Conservation (phyloP, 1,140 invertebrate genomes). For the roundworm (Caenorhabditis elegans) region DNA sequence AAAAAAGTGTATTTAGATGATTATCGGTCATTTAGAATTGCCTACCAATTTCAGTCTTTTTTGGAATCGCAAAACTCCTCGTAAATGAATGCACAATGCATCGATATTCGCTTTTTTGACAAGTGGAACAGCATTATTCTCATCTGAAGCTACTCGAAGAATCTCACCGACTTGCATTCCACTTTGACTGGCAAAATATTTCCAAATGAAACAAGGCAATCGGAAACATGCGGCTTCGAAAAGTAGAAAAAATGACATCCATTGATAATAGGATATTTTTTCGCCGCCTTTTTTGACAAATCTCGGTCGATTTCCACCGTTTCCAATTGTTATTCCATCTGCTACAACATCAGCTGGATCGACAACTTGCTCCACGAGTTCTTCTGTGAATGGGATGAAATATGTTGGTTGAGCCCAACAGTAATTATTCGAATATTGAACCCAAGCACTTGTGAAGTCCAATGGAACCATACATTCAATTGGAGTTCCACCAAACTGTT, state of each 20-base stretch:
- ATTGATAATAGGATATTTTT: constrained; percentile 68
- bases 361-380: constrained; percentile 28
- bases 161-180: constrained; percentile 63
- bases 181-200: constrained; percentile 64
- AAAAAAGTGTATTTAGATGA: constrained; percentile 21
- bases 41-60: constrained; percentile 55
- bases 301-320: not conserved
- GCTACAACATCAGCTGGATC: not conserved
- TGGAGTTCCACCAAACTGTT: constrained; percentile 64
- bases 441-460: constrained; percentile 52
- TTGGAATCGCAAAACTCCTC: constrained; percentile 61
- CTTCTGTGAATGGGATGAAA: constrained; percentile 57
- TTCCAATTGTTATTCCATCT: not conserved
- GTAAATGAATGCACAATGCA: constrained; percentile 56
- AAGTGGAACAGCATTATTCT: constrained; percentile 57
- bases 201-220: constrained; percentile 68
- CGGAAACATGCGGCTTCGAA: constrained; percentile 68
- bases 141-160: constrained; percentile 58
- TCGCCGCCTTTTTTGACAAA: constrained; percentile 25
- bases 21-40: not conserved
- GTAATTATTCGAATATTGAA: constrained; percentile 62
- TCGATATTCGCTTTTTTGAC: constrained; percentile 55
- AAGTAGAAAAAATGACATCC: constrained; percentile 68
- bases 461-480: constrained; percentile 62
- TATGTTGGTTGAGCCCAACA: constrained; percentile 63